phyloP scores from a whole-genome alignment of 2,797 vertebrate species.

The Channallabes apus region DNA sequence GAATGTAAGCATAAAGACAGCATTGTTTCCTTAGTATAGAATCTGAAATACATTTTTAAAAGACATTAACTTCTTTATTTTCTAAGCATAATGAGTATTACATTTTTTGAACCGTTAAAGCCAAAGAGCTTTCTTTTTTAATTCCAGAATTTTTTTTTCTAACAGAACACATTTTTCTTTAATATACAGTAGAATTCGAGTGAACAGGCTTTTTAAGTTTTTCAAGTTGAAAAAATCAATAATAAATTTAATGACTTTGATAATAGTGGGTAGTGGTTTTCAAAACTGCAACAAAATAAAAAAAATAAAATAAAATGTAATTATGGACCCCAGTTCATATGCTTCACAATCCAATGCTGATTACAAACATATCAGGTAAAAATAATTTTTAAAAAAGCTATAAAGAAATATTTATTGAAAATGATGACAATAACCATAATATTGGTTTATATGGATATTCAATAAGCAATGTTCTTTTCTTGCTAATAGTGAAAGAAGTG shows the following conservation, averaged over 20 bases:
- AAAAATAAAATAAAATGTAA: neutral
- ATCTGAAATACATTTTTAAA: neutral
- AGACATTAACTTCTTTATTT: neutral
- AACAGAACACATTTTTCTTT: neutral
- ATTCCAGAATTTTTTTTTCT: neutral
- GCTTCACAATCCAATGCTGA: neutral
- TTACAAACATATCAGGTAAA: neutral
- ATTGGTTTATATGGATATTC: constrained; percentile 12
- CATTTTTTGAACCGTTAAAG: neutral
- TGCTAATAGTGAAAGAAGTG: constrained; percentile 23
- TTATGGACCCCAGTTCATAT: neutral
- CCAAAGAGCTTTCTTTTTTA: neutral
- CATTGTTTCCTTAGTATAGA: constrained; percentile 45
- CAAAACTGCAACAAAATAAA: neutral
- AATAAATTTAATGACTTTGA: neutral
- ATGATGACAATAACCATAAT: neutral
- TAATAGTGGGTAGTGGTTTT: neutral
- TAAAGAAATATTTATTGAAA: neutral
- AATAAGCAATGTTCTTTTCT: constrained; percentile 42
- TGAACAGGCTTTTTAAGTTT: neutral
- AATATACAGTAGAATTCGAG: neutral
- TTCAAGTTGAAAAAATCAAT: neutral
- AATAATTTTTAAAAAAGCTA: neutral
- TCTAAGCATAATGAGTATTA: neutral
- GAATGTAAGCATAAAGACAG: constrained; percentile 54